A percentile compares a stretch with the other conserved stretches of the same genome.
Conservation (phyloP, 2,888 invertebrate species). For the Tuta absoluta region DNA sequence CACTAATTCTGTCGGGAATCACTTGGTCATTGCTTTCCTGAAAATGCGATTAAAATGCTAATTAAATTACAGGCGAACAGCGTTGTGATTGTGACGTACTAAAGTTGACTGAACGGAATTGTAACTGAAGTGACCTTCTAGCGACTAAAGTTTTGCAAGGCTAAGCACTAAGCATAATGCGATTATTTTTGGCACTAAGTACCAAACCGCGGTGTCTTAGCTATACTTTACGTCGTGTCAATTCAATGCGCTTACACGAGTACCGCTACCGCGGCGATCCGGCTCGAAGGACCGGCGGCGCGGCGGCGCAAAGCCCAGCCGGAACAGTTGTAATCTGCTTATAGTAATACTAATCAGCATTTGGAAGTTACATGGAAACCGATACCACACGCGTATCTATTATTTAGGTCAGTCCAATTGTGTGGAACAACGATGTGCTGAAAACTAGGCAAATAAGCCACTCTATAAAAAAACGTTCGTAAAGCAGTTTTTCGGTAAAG, state of each 20-base stretch:
- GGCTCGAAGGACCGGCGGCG: constrained; percentile 16
- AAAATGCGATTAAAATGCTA: neutral
- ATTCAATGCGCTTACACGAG: constrained; percentile 14
- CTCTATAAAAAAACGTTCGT: neutral
- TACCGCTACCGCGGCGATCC: constrained; percentile 6
- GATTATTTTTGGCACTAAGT: neutral
- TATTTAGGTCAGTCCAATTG: constrained; percentile 18
- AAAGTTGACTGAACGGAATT: too few species aligned
- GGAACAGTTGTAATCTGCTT: constrained; percentile 21
- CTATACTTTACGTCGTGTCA: neutral
- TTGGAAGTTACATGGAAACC: constrained; percentile 13
- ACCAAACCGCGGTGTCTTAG: neutral
- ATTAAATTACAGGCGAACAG: neutral
- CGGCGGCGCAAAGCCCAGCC: constrained; percentile 19
- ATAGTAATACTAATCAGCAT: constrained; percentile 20
- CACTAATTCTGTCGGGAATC: neutral
- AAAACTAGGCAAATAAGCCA: neutral
- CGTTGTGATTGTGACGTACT: too few species aligned
- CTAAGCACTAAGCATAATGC: constrained; percentile 1
- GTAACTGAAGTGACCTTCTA: too few species aligned
- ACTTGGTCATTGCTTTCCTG: neutral
- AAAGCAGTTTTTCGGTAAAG: neutral
- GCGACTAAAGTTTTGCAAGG: neutral
- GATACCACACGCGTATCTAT: neutral
- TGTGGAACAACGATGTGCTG: neutral